phyloP scores from a whole-genome alignment of 2,888 invertebrate genomes.

The Andrena flavipes region DNA sequence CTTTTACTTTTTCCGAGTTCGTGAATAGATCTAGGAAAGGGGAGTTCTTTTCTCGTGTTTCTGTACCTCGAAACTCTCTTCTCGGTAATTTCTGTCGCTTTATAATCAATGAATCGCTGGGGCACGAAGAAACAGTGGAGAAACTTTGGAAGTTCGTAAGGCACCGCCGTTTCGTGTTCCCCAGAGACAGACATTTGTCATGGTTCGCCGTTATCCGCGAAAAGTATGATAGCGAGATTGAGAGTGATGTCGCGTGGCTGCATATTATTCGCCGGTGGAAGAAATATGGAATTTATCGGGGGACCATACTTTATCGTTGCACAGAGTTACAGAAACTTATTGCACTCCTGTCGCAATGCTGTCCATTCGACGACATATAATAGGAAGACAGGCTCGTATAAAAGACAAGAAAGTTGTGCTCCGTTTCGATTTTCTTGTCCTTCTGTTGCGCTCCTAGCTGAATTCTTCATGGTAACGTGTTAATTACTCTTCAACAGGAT shows the following conservation, averaged over 20 bases:
- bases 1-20: too few relatives aligned
- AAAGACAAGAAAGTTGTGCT: not conserved
- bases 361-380: not conserved
- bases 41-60: not conserved
- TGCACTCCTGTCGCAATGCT: conserved; percentile 1
- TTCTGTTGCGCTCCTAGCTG: not conserved
- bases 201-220: not conserved
- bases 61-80: not conserved
- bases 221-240: conserved; percentile 31
- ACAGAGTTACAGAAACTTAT: conserved; percentile 39
- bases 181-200: conserved; percentile 4
- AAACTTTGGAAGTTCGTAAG: conserved; percentile 1
- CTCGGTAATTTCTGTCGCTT: not conserved
- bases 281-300: conserved; percentile 33
- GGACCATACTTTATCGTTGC: not conserved
- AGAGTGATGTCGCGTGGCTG: conserved; percentile 24
- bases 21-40: not conserved
- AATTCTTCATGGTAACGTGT: not conserved
- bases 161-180: not conserved
- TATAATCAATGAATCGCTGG: conserved; percentile 12
- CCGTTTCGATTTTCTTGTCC: not conserved
- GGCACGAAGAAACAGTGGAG: conserved; percentile 12
- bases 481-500: too few relatives aligned
- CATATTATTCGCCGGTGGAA: conserved; percentile 27
- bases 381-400: not conserved